A percentile compares a stretch with the other conserved stretches of the same genome.
Evolutionary conservation across 2,888 invertebrate species (phyloP).

Genomic region (Hypsopygia costalis): DNA sequence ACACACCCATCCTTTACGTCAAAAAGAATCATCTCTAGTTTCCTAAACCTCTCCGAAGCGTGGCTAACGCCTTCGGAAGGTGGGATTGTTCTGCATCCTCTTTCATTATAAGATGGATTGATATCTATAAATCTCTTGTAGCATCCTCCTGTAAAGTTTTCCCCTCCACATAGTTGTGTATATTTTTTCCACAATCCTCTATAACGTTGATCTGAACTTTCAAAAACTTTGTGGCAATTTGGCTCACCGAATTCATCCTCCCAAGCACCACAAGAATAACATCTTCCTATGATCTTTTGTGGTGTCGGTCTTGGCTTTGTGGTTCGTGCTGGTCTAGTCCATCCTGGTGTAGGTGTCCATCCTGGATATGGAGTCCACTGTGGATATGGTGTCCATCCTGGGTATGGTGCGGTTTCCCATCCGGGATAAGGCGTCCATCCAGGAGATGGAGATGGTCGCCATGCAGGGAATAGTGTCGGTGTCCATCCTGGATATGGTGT

Average conservation of each 20-base stretch:
- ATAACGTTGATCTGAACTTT: constrained; percentile 1
- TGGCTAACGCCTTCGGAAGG: constrained; percentile 28
- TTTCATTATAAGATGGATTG: constrained; percentile 32
- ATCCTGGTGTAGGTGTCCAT: too few species aligned
- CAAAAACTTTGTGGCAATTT: constrained; percentile 25
- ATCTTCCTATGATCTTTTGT: constrained; percentile 10
- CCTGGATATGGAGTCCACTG: too few species aligned
- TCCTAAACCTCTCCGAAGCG: constrained; percentile 25
- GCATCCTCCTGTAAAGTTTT: constrained; percentile 25
- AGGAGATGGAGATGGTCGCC: too few species aligned
- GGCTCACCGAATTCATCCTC: constrained; percentile 9
- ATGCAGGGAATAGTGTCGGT: too few species aligned
- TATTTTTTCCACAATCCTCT: not conserved
- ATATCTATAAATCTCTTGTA: constrained; percentile 38
- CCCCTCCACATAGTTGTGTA: constrained; percentile 14
- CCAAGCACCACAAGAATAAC: constrained; percentile 36
- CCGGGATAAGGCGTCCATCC: too few species aligned
- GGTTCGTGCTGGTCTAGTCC: too few species aligned
- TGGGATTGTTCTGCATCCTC: constrained; percentile 38
- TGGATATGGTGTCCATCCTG: too few species aligned
- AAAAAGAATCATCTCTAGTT: constrained; percentile 28
- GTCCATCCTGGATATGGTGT: too few species aligned
- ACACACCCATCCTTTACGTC: constrained; percentile 33
- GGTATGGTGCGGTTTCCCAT: too few species aligned
- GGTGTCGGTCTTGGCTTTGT: not conserved